Conservation (phyloP, 1,140 invertebrate genomes). For the Physella acuta region DNA sequence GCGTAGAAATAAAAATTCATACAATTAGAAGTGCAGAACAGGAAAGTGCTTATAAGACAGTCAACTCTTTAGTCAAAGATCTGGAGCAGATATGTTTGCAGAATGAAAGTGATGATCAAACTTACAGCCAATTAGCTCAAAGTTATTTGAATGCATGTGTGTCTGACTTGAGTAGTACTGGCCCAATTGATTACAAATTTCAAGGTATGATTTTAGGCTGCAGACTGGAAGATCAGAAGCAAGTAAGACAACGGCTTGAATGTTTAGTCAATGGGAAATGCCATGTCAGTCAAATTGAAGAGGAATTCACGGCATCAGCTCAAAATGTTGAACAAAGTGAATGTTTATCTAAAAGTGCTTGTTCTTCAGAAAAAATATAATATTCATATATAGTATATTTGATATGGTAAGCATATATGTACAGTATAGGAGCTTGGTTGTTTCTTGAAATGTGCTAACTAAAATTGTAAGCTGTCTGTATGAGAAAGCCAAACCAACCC, state of each 20-base stretch:
- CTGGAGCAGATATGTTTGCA: slow-evolving; percentile 5
- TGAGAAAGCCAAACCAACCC: too few relatives aligned
- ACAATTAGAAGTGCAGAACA: not conserved
- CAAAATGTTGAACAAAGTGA: too few relatives aligned
- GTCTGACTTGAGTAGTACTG: not conserved
- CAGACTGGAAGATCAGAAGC: slow-evolving; percentile 12
- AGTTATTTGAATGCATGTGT: slow-evolving; percentile 9
- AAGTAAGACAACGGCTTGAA: slow-evolving; percentile 7
- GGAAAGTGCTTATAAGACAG: not conserved
- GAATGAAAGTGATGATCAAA: too few relatives aligned
- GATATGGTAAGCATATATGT: too few relatives aligned
- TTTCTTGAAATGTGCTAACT: too few relatives aligned
- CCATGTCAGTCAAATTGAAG: not conserved
- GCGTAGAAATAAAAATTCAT: slow-evolving; percentile 5
- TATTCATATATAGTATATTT: too few relatives aligned
- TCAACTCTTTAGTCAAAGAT: slow-evolving; percentile 4
- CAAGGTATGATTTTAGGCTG: slow-evolving; percentile 15
- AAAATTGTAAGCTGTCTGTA: too few relatives aligned
- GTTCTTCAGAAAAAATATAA: too few relatives aligned
- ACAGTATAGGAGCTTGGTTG: too few relatives aligned
- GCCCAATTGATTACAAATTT: slow-evolving; percentile 13
- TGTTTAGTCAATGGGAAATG: slow-evolving; percentile 7
- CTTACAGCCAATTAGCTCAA: not conserved
- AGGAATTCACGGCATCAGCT: too few relatives aligned
- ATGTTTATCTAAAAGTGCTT: too few relatives aligned